Evolutionary conservation across 2,797 vertebrate genomes (phyloP), one percentile per base, ranked within the genome.

Genomic region (Galagoides demidoff): DNA sequence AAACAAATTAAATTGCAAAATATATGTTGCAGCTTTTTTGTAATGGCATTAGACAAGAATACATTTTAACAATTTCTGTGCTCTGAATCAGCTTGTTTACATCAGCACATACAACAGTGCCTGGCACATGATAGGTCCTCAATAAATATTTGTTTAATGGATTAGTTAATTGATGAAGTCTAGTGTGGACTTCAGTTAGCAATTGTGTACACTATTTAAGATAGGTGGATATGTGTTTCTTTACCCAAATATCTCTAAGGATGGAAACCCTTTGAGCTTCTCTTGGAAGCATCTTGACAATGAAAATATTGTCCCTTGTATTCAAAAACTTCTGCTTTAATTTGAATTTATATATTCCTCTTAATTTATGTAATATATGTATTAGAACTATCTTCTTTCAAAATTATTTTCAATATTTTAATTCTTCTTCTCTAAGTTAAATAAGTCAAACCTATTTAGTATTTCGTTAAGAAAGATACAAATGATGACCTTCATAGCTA

Each of bases 401-500:
- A 79, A 66, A 77, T 31, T 64, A 85, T n/a, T 93, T 82, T 81
- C 31, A 68, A 31, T 77, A 82, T 74, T 89, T 84, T 31, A 43
- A 37, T 52, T 82, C 16, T 34, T 81, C 12, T 96, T 91, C 17
- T 71, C 9, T 77, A 71, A 84, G 10, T 76, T 66, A 85, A 92
- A 85, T 20, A 34, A 74, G 49, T 61, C 23, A 31, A 78, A 79
- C 22, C 13, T 76, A 68, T 90, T 87, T 81, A 63, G 34, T 83
- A 14, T 88, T 87, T 90, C 17, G n/a, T 95, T 5, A 59, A 82
- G 64, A 94, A 82, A 95, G 49, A 59, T 19, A 83, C 22, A 49
- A 8, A 87, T 43, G 8, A 85, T 49, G 31, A 27, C 19, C 7
- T 78, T 85, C 1, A 59, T 49, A 5, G 63, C 25, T 68, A 2